Percentiles rank a stretch among this genome's conserved stretches.
These are phyloP conservation scores for Hyperoplus lanceolatus DNA, from an alignment of 2,797 vertebrate species.

Conservation along the genomic window DNA sequence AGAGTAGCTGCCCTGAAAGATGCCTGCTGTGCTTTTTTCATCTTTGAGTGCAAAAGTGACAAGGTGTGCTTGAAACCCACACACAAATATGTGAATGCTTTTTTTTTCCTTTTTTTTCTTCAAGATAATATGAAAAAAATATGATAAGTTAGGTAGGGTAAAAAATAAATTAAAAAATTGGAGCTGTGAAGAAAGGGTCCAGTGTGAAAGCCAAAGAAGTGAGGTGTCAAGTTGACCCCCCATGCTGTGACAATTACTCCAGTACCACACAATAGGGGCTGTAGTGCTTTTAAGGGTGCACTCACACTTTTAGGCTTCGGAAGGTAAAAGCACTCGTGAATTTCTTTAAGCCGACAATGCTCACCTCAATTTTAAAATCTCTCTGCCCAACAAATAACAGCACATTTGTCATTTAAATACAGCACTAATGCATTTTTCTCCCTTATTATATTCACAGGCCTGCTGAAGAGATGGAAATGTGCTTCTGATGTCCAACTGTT, in stretches of 20 bases:
- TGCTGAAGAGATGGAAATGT: background rate
- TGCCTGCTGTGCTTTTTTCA: constrained; percentile 60
- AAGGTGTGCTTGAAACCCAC: constrained; percentile 26
- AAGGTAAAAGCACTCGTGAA: constrained; percentile 43
- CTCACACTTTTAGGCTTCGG: background rate
- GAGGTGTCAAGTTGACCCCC: constrained; percentile 35
- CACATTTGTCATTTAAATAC: constrained; percentile 12
- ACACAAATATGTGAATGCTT: background rate
- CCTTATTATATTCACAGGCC: background rate
- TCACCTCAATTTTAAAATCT: constrained; percentile 16
- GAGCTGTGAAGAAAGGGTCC: background rate
- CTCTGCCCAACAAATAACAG: background rate
- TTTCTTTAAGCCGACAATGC: constrained; percentile 29
- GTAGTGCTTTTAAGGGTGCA: constrained; percentile 26
- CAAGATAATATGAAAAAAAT: constrained; percentile 24
- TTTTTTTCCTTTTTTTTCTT: constrained; percentile 42
- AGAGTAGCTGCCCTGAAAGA: constrained; percentile 59
- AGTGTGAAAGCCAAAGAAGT: background rate
- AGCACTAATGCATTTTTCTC: background rate
- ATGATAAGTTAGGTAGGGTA: constrained; percentile 22
- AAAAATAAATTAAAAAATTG: constrained; percentile 16
- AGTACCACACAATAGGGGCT: constrained; percentile 15
- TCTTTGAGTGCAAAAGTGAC: constrained; percentile 49
- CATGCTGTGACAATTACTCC: constrained; percentile 33
- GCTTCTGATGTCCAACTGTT: background rate